Evolutionary conservation across 2,797 vertebrate genomes (phyloP).

Genomic region (Toxotes lorentzi): DNA sequence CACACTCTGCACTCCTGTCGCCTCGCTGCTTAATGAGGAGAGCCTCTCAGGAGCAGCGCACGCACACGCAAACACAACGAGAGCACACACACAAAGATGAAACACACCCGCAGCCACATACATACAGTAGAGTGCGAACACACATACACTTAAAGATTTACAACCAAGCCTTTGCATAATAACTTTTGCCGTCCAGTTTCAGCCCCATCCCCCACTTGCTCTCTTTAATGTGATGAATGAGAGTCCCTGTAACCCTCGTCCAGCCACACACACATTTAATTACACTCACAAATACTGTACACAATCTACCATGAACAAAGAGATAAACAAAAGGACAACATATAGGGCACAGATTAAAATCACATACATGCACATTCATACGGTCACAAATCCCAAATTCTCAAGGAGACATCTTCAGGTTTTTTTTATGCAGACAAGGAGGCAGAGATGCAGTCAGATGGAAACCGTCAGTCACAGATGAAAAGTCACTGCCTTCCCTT

Average conservation of each 20-base stretch:
- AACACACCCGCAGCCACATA: conserved; percentile 39
- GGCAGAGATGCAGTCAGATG: conserved; percentile 77
- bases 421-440: conserved; percentile 73
- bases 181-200: conserved; percentile 79
- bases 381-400: conserved; percentile 55
- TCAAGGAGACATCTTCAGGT: conserved; percentile 65
- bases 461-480: conserved; percentile 82
- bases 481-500: conserved; percentile 75
- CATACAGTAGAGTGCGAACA: conserved; percentile 42
- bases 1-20: conserved; percentile 83
- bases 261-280: conserved; percentile 48
- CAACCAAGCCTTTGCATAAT: conserved; percentile 82
- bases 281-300: conserved; percentile 29
- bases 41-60: conserved; percentile 75
- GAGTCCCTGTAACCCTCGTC: conserved; percentile 66
- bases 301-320: conserved; percentile 38
- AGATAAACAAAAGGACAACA: conserved; percentile 27
- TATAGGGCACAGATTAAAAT: conserved; percentile 5
- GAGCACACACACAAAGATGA: conserved; percentile 18
- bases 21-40: conserved; percentile 82
- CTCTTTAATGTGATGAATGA: conserved; percentile 81
- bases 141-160: conserved; percentile 74
- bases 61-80: conserved; percentile 54
- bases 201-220: conserved; percentile 68
- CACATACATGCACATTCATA: conserved; percentile 30